phyloP scores from a whole-genome alignment of 92 coral and sea anemone species.

The Anthopleura xanthogrammica region DNA sequence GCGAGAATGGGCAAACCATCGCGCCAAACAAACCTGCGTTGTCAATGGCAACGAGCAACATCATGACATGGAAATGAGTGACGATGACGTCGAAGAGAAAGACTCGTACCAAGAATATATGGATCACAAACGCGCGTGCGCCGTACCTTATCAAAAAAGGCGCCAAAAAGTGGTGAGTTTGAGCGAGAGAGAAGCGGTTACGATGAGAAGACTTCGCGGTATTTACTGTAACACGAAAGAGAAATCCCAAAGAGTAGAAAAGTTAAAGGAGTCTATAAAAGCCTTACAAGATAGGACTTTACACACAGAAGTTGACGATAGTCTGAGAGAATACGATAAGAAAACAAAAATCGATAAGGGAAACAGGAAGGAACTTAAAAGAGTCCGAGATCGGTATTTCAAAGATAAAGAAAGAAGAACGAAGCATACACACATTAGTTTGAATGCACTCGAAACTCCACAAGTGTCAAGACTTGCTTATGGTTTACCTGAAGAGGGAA shows the following conservation, averaged over 20 bases:
- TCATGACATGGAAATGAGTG: conserved; percentile 22
- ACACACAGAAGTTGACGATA: conserved; percentile 70
- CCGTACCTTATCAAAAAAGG: conserved; percentile 39
- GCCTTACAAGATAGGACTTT: conserved; percentile 65
- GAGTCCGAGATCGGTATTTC: conserved; percentile 68
- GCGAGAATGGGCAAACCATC: conserved; percentile 79
- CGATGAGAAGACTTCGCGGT: conserved; percentile 63
- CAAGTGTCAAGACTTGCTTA: conserved; percentile 81
- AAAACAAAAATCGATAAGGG: conserved; percentile 70
- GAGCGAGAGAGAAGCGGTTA: conserved; percentile 82
- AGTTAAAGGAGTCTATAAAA: conserved; percentile 57
- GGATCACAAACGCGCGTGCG: conserved; percentile 23
- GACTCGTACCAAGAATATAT: neutral
- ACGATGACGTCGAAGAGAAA: conserved; percentile 13
- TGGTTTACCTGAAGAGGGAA: conserved; percentile 92
- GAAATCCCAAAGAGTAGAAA: conserved; percentile 55
- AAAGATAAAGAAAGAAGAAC: conserved; percentile 72
- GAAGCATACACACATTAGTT: conserved; percentile 60
- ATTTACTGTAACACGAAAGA: conserved; percentile 82
- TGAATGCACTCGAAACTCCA: conserved; percentile 77
- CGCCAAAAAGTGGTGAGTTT: conserved; percentile 55
- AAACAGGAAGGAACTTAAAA: conserved; percentile 75
- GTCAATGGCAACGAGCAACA: conserved; percentile 24
- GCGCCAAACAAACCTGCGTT: conserved; percentile 72
- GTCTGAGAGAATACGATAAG: conserved; percentile 67